A percentile compares a stretch with the other conserved stretches of the same genome.
Conservation (phyloP, 2,113 vertebrate genomes). For the Tetrao urogallus region DNA sequence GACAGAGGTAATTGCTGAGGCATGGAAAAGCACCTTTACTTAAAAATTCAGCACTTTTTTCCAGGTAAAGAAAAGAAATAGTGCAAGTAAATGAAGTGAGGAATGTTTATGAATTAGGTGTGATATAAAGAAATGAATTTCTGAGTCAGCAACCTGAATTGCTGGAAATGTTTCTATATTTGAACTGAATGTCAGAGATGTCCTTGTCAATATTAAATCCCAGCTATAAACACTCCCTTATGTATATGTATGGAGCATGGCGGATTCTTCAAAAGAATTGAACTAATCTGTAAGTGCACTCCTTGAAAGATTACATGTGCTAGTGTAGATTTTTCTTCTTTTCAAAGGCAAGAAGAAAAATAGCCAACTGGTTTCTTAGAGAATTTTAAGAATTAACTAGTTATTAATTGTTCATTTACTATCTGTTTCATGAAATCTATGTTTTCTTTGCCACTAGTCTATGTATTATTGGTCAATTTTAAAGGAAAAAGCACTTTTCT, state of each 20-base stretch:
- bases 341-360: neutral
- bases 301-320: neutral
- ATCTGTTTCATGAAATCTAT: neutral
- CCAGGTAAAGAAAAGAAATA: slow-evolving; percentile 45
- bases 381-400: neutral
- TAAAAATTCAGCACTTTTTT: slow-evolving; percentile 32
- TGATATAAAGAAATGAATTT: slow-evolving; percentile 36
- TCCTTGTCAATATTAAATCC: slow-evolving; percentile 24
- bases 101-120: slow-evolving; percentile 42
- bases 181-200: neutral
- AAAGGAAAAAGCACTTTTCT: neutral
- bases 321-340: neutral
- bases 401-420: neutral
- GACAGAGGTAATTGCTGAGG: slow-evolving; percentile 39
- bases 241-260: neutral
- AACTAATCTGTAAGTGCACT: neutral
- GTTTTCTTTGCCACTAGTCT: neutral
- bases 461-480: neutral
- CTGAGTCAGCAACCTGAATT: slow-evolving; percentile 42
- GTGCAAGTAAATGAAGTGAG: slow-evolving; percentile 46
- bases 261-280: neutral
- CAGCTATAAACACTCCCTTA: neutral
- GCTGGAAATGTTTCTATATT: neutral
- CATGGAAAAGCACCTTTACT: slow-evolving; percentile 22
- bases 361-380: neutral